Base-by-base conservation (phyloP, 2,888 invertebrate genomes). In the Resseliella maxima region DNA sequence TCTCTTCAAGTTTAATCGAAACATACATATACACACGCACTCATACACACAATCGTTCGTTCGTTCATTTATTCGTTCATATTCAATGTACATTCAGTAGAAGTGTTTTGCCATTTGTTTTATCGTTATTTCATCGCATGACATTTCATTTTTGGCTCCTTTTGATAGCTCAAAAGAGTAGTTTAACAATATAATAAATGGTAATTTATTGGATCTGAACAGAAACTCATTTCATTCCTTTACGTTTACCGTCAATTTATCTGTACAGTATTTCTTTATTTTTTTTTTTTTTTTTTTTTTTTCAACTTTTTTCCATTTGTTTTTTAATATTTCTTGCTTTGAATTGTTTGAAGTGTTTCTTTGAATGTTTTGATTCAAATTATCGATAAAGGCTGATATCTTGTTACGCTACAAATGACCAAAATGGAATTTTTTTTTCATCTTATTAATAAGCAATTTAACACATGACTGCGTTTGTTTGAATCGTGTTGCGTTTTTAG, bases 101-200 rank as follows among this genome's bases (percentile, higher is more conserved):
- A n/a, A n/a, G n/a, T n/a, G 2, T 35, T 27, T 59, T 72, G 72
- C 31, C 72, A n/a, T 72, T 72, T 72, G 72, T 72, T 72, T 72
- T 72, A 72, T 72, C 72, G 72, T 72, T 31, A 15, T 31, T 72
- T 72, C 72, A 72, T 72, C 72, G 72, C 72, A 72, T 72, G 31
- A 72, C 72, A 72, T 72, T 72, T 18, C 72, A 72, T 72, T 72
- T 72, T 72, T 72, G 72, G 72, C 72, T 31, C 31, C 72, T 72
- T 72, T 72, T 5, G 12, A 59, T 24, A 3, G 59, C 31, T 3
- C 72, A 12, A 72, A 59, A 18, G 2, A 59, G 72, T 21, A 72
- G 31, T 59, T 72, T 35, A 35, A 72, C 31, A 2, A 3, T 31
- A 31, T 12, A 72, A 59, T 31, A 31, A 72, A 72, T 72, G 72